Conservation (phyloP, 2,113 vertebrate genomes). For the Jaculus jaculus region DNA sequence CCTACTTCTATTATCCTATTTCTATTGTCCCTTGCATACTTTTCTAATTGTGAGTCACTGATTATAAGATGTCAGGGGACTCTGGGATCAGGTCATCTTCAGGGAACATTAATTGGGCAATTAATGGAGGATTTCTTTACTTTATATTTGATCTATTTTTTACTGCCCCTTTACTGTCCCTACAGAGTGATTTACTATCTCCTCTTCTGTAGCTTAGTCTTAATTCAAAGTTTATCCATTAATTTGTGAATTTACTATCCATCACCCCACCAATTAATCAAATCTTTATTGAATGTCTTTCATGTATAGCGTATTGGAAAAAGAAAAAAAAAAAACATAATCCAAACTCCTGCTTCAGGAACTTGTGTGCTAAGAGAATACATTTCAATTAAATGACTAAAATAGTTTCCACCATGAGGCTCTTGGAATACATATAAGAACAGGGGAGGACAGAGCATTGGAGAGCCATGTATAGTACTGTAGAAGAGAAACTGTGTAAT, state of each 20-base stretch:
- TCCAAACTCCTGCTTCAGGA: neutral
- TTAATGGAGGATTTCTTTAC: neutral
- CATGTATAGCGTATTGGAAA: neutral
- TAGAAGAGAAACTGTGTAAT: no score
- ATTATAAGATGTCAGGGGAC: neutral
- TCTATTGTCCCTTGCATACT: neutral
- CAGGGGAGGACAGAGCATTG: neutral
- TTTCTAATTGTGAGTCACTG: neutral
- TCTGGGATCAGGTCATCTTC: neutral
- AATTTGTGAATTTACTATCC: conserved; percentile 3
- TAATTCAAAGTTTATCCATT: conserved; percentile 5
- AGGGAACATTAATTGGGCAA: neutral
- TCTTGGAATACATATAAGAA: neutral
- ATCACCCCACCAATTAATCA: neutral
- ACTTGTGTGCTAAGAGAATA: neutral
- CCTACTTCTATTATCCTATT: neutral
- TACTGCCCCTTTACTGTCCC: neutral
- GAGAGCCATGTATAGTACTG: neutral
- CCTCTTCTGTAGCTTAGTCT: neutral
- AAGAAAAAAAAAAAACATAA: neutral
- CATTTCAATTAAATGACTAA: neutral
- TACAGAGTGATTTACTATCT: neutral
- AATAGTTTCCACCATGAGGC: neutral
- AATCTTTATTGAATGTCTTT: neutral
- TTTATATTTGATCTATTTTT: conserved; percentile 1